A percentile compares a stretch with the other conserved stretches of the same genome.
These are phyloP conservation scores for Tupaia chinensis DNA, from an alignment of 2,113 vertebrate species.

Conservation along the genomic window DNA sequence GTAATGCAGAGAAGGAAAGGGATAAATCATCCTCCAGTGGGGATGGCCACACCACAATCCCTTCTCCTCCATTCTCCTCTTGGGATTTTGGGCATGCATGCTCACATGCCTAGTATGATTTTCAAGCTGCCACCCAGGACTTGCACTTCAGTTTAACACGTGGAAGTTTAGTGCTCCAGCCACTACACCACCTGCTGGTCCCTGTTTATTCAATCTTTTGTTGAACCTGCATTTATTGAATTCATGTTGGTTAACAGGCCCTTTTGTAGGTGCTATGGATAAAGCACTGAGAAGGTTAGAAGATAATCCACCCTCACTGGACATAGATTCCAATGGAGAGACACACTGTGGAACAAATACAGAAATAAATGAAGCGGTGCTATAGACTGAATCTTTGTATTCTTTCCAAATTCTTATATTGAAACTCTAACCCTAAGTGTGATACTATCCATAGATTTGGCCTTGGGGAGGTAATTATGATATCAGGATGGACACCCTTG, in stretches of 20 bases:
- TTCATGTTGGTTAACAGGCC: neutral
- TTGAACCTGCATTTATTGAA: neutral
- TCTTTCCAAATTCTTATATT: neutral
- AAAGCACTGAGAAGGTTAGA: neutral
- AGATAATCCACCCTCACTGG: neutral
- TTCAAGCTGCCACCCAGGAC: no score
- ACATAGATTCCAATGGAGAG: neutral
- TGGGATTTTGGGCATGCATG: no score
- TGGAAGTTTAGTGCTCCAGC: no score
- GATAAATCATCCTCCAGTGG: no score
- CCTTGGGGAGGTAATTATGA: neutral
- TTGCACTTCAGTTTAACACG: no score
- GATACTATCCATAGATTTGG: neutral
- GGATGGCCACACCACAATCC: no score
- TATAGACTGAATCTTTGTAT: neutral
- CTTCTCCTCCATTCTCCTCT: no score
- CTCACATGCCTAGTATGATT: no score
- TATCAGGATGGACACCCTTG: neutral
- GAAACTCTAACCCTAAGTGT: neutral
- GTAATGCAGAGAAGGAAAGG: no score
- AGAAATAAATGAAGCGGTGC: neutral
- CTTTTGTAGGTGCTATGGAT: fast-evolving
- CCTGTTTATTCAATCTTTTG: neutral
- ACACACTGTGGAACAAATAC: neutral
- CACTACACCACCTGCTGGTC: no score